Evolutionary conservation across 2,113 vertebrate species (phyloP).

Genomic region (Spilogale gracilis): DNA sequence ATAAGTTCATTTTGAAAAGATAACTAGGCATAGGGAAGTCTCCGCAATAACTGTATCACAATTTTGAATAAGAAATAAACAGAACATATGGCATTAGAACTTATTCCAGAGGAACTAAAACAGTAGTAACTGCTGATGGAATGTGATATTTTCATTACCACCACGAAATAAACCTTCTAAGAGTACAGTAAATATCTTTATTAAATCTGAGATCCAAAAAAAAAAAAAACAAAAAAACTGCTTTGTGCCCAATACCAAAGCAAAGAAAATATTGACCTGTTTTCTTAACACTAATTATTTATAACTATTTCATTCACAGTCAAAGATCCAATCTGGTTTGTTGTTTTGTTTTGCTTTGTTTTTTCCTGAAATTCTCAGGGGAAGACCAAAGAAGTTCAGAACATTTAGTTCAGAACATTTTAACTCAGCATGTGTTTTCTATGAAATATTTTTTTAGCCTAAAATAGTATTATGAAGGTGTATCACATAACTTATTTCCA

Average conservation of each 20-base stretch:
- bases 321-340: neutral
- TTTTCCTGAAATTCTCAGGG: neutral
- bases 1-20: neutral
- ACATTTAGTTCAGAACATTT: neutral
- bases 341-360: no score
- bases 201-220: neutral
- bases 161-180: neutral
- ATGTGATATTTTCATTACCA: neutral
- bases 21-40: neutral
- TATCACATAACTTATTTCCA: neutral
- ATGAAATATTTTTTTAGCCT: neutral
- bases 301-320: neutral
- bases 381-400: neutral
- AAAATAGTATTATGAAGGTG: neutral
- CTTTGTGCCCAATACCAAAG: neutral
- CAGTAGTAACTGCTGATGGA: neutral
- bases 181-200: neutral
- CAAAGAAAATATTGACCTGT: neutral
- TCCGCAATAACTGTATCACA: neutral
- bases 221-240: no score
- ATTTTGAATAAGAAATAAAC: constrained; percentile 44
- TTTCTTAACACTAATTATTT: neutral
- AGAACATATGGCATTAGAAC: neutral
- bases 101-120: neutral
- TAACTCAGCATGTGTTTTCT: neutral